Conservation (phyloP, 2,113 vertebrate genomes). For the Chaenogobius annularis region DNA sequence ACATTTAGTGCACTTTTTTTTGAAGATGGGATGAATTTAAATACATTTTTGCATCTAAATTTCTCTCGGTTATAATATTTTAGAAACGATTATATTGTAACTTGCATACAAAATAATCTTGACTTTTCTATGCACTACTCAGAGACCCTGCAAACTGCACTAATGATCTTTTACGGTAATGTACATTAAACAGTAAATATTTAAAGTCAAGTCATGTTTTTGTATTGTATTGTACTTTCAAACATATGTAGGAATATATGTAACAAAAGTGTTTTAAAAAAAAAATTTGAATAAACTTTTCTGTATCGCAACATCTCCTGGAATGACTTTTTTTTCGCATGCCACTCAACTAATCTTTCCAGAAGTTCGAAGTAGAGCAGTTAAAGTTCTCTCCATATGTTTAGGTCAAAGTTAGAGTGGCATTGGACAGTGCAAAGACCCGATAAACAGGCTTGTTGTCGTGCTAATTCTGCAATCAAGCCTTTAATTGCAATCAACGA, state of each 20-base stretch:
- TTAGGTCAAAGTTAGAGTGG: background rate
- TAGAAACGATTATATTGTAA: no score
- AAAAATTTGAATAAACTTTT: constrained; percentile 4
- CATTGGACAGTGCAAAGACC: background rate
- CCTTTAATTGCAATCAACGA: constrained; percentile 42
- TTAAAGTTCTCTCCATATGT: background rate
- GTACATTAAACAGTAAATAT: background rate
- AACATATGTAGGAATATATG: background rate
- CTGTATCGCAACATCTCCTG: background rate
- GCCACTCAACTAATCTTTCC: no score
- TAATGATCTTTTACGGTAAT: background rate
- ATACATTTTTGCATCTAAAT: no score
- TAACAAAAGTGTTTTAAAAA: background rate
- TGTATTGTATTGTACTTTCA: background rate
- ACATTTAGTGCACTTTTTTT: background rate
- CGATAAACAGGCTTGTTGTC: background rate
- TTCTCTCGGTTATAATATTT: no score
- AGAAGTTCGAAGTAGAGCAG: no score
- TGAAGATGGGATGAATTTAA: no score
- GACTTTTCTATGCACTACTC: background rate
- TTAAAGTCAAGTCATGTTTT: background rate
- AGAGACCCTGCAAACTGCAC: constrained; percentile 16
- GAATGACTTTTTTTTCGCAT: background rate
- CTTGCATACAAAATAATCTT: background rate
- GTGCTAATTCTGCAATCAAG: background rate